Conservation (phyloP, 2,888 invertebrate genomes). For the Caenorhabditis sp. region DNA sequence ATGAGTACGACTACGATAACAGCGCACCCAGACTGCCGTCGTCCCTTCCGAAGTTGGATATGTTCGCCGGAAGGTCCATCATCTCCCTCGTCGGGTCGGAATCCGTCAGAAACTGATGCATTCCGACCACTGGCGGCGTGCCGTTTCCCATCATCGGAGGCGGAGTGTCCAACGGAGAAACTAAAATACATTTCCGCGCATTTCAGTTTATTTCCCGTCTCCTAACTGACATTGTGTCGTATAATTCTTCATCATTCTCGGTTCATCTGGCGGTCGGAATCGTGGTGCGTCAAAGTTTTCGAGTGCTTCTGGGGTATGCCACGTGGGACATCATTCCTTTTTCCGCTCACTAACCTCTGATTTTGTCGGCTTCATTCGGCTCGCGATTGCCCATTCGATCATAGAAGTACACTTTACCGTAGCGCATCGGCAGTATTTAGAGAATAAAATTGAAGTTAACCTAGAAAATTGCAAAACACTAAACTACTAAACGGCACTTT, state of each 20-base stretch:
- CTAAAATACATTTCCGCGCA: no score
- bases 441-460: conserved; percentile 3
- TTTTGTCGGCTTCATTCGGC: conserved; percentile 62
- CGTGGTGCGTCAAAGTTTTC: conserved; percentile 69
- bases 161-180: conserved; percentile 64
- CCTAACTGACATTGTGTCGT: conserved; percentile 36
- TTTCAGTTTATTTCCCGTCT: neutral
- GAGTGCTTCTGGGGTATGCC: conserved; percentile 54
- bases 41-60: conserved; percentile 42
- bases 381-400: conserved; percentile 75
- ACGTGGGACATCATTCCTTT: neutral
- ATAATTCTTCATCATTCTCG: conserved; percentile 60
- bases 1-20: neutral
- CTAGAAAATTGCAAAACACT: conserved; percentile 50
- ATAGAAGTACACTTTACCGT: conserved; percentile 76
- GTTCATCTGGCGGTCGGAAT: conserved; percentile 65
- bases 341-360: conserved; percentile 44
- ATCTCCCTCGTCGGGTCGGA: conserved; percentile 22
- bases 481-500: conserved; percentile 27
- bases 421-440: conserved; percentile 62
- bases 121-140: conserved; percentile 34
- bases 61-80: conserved; percentile 35
- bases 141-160: conserved; percentile 49
- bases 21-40: conserved; percentile 25
- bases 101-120: conserved; percentile 29